Evolutionary conservation across 2,113 vertebrate genomes (phyloP).

Genomic region (Onychostoma macrolepis): DNA sequence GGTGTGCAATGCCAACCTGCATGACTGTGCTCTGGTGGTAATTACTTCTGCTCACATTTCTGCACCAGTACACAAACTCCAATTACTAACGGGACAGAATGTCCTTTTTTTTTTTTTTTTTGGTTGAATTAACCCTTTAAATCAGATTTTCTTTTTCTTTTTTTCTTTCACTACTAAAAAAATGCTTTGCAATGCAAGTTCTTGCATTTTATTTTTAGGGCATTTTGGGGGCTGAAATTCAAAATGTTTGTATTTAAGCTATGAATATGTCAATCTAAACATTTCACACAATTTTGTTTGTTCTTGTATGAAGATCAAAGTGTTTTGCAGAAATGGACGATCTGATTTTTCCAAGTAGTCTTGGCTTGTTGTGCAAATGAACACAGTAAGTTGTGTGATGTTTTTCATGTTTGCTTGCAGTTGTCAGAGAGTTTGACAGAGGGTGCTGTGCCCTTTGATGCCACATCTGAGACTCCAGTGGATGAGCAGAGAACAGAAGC

Average conservation of each 20-base stretch:
- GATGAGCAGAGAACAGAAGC: constrained; percentile 87
- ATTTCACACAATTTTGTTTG: background rate
- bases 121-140: no score
- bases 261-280: background rate
- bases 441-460: constrained; percentile 86
- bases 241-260: background rate
- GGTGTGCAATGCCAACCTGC: no score
- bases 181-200: no score
- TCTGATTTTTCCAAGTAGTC: background rate
- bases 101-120: no score
- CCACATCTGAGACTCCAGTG: constrained; percentile 85
- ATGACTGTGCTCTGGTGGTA: no score
- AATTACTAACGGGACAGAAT: no score
- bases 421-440: constrained; percentile 72
- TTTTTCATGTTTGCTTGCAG: constrained; percentile 56
- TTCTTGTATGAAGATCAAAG: background rate
- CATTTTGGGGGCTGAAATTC: background rate
- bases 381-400: background rate
- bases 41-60: no score
- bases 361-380: background rate
- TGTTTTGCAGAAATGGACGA: background rate
- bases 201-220: background rate
- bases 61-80: no score
- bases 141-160: no score
- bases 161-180: no score